Conservation (phyloP, 2,113 vertebrate genomes). For the Atrichornis clamosus region DNA sequence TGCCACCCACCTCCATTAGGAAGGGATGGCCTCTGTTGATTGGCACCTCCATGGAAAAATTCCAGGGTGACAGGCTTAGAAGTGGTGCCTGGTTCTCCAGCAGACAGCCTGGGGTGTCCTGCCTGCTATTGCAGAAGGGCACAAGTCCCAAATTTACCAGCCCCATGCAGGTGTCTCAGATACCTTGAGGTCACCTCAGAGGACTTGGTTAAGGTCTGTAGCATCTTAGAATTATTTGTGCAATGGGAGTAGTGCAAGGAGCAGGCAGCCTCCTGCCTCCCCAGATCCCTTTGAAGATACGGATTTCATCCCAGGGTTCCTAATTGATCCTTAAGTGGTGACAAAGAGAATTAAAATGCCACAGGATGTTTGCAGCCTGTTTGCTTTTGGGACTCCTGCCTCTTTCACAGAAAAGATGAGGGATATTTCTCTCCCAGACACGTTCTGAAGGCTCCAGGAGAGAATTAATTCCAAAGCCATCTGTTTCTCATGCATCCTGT, state of each 20-base stretch:
- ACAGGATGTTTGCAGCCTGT: not conserved
- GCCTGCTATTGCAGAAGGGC: not conserved
- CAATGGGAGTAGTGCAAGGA: not conserved
- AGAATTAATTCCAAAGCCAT: not conserved
- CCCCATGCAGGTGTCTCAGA: not conserved
- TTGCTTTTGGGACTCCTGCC: not conserved
- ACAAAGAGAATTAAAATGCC: not conserved
- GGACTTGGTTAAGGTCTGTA: not conserved
- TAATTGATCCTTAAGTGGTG: not conserved
- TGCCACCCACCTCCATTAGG: not conserved
- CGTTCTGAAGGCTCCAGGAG: not conserved
- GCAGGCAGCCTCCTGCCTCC: not conserved
- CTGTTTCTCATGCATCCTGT: not conserved
- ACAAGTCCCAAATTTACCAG: not conserved
- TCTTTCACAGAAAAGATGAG: not conserved
- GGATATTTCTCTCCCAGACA: not conserved
- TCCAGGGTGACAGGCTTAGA: not conserved
- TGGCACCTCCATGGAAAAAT: not conserved
- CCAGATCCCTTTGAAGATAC: not conserved
- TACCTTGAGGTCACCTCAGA: not conserved
- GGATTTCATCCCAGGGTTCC: not conserved
- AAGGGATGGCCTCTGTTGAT: not conserved
- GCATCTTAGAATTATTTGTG: not conserved
- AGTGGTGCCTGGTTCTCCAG: not conserved
- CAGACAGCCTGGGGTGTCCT: not conserved